Percentiles rank a stretch among this genome's conserved stretches.
Evolutionary conservation across 2,797 vertebrate genomes (phyloP).

Genomic region (Sebastes steindachneri): DNA sequence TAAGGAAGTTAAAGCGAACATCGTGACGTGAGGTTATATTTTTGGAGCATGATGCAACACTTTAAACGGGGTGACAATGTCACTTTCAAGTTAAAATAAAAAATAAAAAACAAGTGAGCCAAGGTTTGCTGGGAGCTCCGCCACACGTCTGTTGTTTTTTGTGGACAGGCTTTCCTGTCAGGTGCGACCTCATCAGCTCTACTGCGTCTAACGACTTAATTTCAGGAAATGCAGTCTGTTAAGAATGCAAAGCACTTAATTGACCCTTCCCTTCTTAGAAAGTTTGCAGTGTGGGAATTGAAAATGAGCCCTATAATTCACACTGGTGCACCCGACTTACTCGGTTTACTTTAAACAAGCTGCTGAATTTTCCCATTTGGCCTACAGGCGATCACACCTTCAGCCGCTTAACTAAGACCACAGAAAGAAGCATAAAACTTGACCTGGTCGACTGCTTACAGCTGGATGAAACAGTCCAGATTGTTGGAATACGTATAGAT

Average conservation of each 20-base stretch:
- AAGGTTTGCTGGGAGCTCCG: slow-evolving; percentile 14
- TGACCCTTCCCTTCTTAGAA: slow-evolving; percentile 41
- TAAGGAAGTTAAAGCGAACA: slow-evolving; percentile 49
- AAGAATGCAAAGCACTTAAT: slow-evolving; percentile 54
- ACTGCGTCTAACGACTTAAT: slow-evolving; percentile 71
- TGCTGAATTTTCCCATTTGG: slow-evolving; percentile 31
- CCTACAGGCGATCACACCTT: slow-evolving; percentile 29
- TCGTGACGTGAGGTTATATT: slow-evolving; percentile 10
- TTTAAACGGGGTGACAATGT: slow-evolving; percentile 22
- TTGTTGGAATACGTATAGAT: background rate
- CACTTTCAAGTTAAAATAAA: slow-evolving; percentile 45
- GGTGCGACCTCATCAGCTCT: slow-evolving; percentile 69
- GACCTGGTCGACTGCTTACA: slow-evolving; percentile 50
- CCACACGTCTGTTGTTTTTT: slow-evolving; percentile 41
- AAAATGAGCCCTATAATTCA: slow-evolving; percentile 39
- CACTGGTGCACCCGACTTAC: background rate
- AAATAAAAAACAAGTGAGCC: background rate
- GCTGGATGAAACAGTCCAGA: slow-evolving; percentile 38
- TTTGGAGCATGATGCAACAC: slow-evolving; percentile 23
- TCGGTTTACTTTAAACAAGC: slow-evolving; percentile 7
- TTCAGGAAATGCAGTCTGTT: slow-evolving; percentile 65
- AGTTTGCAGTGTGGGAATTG: slow-evolving; percentile 50
- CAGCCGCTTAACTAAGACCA: slow-evolving; percentile 18
- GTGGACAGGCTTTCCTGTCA: slow-evolving; percentile 70
- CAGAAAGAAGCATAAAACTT: slow-evolving; percentile 7